A percentile compares a stretch with the other conserved stretches of the same genome.
These are phyloP conservation scores for Galeruca laticollis DNA, from an alignment of 2,888 invertebrate species.

Conservation along the genomic window DNA sequence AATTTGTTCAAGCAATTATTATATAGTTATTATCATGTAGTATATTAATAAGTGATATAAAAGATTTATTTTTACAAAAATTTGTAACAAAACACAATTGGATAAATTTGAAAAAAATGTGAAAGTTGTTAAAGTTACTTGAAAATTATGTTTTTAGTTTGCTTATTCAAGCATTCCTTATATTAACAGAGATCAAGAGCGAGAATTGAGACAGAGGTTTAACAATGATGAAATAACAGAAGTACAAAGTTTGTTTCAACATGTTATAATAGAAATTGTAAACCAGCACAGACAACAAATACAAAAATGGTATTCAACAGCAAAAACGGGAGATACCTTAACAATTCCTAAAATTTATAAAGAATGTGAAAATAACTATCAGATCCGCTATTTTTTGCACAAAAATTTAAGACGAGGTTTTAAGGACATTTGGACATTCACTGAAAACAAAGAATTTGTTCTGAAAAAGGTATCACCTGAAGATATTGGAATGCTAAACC, in stretches of 20 bases:
- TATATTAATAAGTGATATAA: too few relatives aligned
- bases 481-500: conserved; percentile 57
- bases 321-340: conserved; percentile 56
- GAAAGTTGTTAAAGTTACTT: background rate
- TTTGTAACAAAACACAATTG: too few relatives aligned
- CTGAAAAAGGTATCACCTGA: conserved; percentile 61
- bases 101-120: too few relatives aligned
- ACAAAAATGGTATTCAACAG: conserved; percentile 61
- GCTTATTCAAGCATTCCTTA: conserved; percentile 77
- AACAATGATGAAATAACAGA: conserved; percentile 62
- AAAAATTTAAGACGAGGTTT: conserved; percentile 71
- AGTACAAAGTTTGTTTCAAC: conserved; percentile 56
- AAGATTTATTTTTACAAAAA: too few relatives aligned
- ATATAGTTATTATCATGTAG: too few relatives aligned
- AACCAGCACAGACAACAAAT: conserved; percentile 60
- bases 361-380: conserved; percentile 65
- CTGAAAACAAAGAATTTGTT: conserved; percentile 60
- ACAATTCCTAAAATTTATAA: conserved; percentile 51
- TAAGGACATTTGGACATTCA: conserved; percentile 58
- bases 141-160: conserved; percentile 68
- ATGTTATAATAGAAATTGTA: conserved; percentile 53
- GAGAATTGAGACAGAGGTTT: conserved; percentile 52
- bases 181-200: conserved; percentile 72
- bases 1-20: too few relatives aligned
- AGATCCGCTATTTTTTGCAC: conserved; percentile 72